Evolutionary conservation across 2,888 invertebrate genomes (phyloP).

Genomic region (Atrina japonica): DNA sequence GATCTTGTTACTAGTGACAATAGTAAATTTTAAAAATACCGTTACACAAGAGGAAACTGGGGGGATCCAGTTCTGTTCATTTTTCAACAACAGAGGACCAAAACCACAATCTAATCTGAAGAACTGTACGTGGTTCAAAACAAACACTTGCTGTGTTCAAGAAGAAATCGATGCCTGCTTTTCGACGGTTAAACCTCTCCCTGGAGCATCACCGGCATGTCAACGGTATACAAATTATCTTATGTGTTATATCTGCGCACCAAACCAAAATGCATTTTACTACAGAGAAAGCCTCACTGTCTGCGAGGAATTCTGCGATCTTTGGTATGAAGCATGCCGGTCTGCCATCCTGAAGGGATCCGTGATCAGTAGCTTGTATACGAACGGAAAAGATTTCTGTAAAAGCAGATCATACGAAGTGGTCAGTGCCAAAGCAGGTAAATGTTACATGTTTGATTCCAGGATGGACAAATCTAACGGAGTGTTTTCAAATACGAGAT

Average conservation of each 20-base stretch:
- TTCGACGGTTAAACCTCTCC: conserved; percentile 79
- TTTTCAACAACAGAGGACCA: conserved; percentile 80
- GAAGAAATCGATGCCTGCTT: conserved; percentile 80
- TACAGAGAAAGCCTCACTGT: conserved; percentile 77
- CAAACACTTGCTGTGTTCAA: conserved; percentile 80
- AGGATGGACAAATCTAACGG: conserved; percentile 46
- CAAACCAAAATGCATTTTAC: conserved; percentile 79
- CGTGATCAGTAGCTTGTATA: conserved; percentile 74
- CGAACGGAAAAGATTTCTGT: conserved; percentile 78
- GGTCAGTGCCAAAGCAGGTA: conserved; percentile 58
- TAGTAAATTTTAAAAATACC: too few relatives aligned
- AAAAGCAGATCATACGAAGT: conserved; percentile 77
- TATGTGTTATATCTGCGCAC: conserved; percentile 81
- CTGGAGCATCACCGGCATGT: conserved; percentile 78
- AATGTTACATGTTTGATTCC: conserved; percentile 74
- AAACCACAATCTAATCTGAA: conserved; percentile 77
- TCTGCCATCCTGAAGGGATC: conserved; percentile 79
- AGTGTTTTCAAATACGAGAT: neutral
- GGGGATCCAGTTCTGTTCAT: conserved; percentile 74
- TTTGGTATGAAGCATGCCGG: conserved; percentile 77
- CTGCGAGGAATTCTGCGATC: conserved; percentile 79
- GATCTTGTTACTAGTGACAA: too few relatives aligned
- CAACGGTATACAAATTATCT: conserved; percentile 80
- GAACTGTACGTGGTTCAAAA: conserved; percentile 81
- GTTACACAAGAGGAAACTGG: neutral